A percentile compares a stretch with the other conserved stretches of the same genome.
phyloP scores from a whole-genome alignment of 2,888 invertebrate genomes.

The Graphium colonna region DNA sequence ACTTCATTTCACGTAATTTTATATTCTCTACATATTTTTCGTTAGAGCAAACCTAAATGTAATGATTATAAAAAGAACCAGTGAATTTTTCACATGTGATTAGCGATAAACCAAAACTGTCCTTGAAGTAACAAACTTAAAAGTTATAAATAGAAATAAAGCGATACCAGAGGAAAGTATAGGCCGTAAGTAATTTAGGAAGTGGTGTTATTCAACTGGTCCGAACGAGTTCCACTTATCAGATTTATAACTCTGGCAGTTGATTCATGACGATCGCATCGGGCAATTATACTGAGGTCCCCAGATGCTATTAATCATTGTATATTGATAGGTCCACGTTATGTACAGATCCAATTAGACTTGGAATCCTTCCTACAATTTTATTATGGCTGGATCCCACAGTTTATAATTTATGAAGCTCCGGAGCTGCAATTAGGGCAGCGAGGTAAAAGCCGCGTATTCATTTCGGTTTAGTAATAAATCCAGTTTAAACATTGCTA shows the following conservation, averaged over 20 bases:
- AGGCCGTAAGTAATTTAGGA: conserved; percentile 15
- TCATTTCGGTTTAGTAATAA: conserved; percentile 68
- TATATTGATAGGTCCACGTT: conserved; percentile 70
- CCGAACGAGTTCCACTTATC: conserved; percentile 63
- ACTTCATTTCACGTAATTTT: conserved; percentile 37
- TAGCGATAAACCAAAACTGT: too few relatives aligned
- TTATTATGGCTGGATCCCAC: conserved; percentile 49
- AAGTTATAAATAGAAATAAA: conserved; percentile 11
- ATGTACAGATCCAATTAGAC: conserved; percentile 74
- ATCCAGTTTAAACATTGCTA: conserved; percentile 58
- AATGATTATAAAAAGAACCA: not conserved
- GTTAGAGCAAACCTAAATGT: conserved; percentile 3
- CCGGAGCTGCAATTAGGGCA: conserved; percentile 59
- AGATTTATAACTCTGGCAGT: conserved; percentile 68
- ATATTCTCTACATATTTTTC: conserved; percentile 15
- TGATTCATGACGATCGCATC: conserved; percentile 71
- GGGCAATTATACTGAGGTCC: conserved; percentile 70
- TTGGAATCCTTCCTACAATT: conserved; percentile 66
- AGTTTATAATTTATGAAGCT: conserved; percentile 62
- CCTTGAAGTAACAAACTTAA: conserved; percentile 20
- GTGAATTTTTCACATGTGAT: too few relatives aligned
- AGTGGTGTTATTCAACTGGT: conserved; percentile 44
- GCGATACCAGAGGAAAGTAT: conserved; percentile 11
- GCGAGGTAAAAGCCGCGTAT: conserved; percentile 49
- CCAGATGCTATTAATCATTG: conserved; percentile 74